Percentiles rank a stretch among this genome's conserved stretches.
These are phyloP conservation scores for Lampropteryx suffumata DNA, from an alignment of 2,888 invertebrate genomes.

Conservation along the genomic window DNA sequence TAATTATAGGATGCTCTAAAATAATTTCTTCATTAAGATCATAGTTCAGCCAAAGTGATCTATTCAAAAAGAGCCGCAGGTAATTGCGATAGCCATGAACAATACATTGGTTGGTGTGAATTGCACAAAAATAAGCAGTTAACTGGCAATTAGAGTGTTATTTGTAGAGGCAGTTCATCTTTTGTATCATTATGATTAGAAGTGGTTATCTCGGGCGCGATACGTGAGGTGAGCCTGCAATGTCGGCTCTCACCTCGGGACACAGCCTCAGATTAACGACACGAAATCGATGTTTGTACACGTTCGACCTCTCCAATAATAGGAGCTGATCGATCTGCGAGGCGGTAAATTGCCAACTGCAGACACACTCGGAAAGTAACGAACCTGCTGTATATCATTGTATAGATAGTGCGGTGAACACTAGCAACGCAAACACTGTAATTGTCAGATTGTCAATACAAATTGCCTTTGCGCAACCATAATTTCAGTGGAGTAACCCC, in stretches of 20 bases:
- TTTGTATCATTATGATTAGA: constrained; percentile 67
- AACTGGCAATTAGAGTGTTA: constrained; percentile 21
- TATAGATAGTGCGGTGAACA: constrained; percentile 44
- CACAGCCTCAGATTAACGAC: constrained; percentile 72
- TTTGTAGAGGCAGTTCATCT: constrained; percentile 28
- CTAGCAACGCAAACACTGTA: constrained; percentile 52
- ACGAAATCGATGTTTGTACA: constrained; percentile 81
- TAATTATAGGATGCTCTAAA: background rate
- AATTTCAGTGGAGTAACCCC: constrained; percentile 34
- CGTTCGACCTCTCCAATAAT: constrained; percentile 81
- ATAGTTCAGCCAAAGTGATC: constrained; percentile 32
- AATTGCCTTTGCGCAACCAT: constrained; percentile 43
- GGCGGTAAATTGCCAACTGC: constrained; percentile 73
- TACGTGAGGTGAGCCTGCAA: constrained; percentile 74
- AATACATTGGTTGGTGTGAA: constrained; percentile 6
- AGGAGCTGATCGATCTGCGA: constrained; percentile 75
- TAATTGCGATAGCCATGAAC: constrained; percentile 7
- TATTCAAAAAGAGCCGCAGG: constrained; percentile 8
- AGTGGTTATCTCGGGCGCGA: constrained; percentile 64
- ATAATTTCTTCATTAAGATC: constrained; percentile 14
- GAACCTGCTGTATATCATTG: constrained; percentile 62
- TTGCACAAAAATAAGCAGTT: constrained; percentile 25
- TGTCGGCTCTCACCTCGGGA: constrained; percentile 69
- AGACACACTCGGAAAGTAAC: constrained; percentile 73
- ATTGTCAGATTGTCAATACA: constrained; percentile 62